Conservation (phyloP, 2,113 vertebrate genomes). For the Tyrannus savana region DNA sequence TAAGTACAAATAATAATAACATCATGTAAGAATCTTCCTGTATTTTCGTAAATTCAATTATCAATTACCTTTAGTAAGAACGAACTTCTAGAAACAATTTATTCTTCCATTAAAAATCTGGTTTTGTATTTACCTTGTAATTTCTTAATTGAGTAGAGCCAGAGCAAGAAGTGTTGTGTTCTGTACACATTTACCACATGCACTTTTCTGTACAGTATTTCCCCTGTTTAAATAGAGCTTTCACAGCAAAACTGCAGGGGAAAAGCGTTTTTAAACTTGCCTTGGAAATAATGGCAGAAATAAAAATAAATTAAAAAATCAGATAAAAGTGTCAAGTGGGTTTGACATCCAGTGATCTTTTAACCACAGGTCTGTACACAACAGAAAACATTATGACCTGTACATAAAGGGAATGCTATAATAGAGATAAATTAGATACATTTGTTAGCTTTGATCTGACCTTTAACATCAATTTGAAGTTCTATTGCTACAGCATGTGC, state of each 20-base stretch:
- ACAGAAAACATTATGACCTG: neutral
- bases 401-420: neutral
- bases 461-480: neutral
- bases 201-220: neutral
- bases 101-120: neutral
- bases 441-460: slow-evolving; percentile 1
- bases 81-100: neutral
- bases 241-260: neutral
- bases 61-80: neutral
- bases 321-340: neutral
- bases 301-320: neutral
- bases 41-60: neutral
- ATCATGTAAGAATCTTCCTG: neutral
- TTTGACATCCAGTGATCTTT: neutral
- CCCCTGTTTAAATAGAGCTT: neutral
- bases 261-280: neutral
- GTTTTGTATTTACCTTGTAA: neutral
- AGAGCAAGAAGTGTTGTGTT: neutral
- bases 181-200: neutral
- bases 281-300: neutral
- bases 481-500: neutral
- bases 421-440: neutral
- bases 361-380: neutral
- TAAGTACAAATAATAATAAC: neutral
- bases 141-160: neutral